Percentiles rank a stretch among this genome's conserved stretches.
These are phyloP conservation scores for Mesoclemmys tuberculata DNA, from an alignment of 2,113 vertebrate species.

Conservation along the genomic window DNA sequence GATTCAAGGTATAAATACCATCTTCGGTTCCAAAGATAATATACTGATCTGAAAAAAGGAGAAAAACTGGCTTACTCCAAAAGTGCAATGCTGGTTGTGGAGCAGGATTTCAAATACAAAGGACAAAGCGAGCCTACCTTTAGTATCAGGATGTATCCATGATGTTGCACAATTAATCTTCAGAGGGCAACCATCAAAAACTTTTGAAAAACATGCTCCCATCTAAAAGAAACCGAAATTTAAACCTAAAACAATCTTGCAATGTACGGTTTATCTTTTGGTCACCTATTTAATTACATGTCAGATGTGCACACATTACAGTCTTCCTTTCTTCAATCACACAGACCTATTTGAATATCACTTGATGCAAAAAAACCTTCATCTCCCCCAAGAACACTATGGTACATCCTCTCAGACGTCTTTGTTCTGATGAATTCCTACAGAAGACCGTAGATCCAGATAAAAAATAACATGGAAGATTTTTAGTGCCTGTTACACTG, in stretches of 20 bases:
- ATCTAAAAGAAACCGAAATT: conserved; percentile 83
- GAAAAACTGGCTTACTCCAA: not conserved
- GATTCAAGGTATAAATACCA: conserved; percentile 97
- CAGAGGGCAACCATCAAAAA: conserved; percentile 98
- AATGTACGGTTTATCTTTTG: not conserved
- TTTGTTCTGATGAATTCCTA: rapidly evolving
- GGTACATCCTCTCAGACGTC: not conserved
- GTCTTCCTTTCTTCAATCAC: not conserved
- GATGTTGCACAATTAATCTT: conserved; percentile 99
- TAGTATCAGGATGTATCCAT: conserved; percentile 99
- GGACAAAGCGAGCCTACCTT: conserved; percentile 82
- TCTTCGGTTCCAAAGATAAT: conserved; percentile 98
- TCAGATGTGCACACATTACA: rapidly evolving
- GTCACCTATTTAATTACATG: not conserved
- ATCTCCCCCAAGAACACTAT: not conserved
- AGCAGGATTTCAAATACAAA: not conserved
- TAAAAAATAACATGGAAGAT: rapidly evolving
- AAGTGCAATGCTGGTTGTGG: not conserved
- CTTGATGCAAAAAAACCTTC: not conserved
- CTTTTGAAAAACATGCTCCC: conserved; percentile 99
- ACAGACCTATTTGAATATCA: not conserved
- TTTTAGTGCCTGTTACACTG: not conserved
- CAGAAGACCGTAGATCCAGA: not conserved
- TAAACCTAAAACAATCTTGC: not conserved
- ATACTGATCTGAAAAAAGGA: conserved; percentile 85